phyloP scores from a whole-genome alignment of 2,797 vertebrate genomes.

The Pyrocephalus nanus region DNA sequence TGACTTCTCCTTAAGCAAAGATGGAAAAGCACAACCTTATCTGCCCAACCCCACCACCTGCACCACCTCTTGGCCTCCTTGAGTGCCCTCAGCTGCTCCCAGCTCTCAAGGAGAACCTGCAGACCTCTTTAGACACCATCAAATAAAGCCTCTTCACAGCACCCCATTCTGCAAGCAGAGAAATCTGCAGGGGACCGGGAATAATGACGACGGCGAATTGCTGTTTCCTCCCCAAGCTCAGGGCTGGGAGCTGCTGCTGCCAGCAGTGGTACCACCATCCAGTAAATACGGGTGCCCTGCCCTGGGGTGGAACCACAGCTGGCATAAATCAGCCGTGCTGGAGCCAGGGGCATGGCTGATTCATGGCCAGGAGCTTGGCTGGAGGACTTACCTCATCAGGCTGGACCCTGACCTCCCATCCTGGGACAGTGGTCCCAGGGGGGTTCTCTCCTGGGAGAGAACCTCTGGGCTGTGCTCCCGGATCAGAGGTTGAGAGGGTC shows the following conservation, averaged over 20 bases:
- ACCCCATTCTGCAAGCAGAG: background rate
- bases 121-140: background rate
- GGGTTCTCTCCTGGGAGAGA: background rate
- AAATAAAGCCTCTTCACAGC: background rate
- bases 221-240: background rate
- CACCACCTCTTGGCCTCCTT: background rate
- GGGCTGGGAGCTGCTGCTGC: background rate
- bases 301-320: background rate
- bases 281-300: background rate
- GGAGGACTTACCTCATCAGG: background rate
- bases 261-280: background rate
- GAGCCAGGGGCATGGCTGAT: background rate
- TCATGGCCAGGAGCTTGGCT: background rate
- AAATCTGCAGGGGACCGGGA: rapidly evolving
- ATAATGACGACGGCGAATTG: rapidly evolving
- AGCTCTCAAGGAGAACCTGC: background rate
- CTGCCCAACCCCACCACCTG: background rate
- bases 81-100: background rate
- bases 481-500: rapidly evolving
- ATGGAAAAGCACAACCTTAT: background rate
- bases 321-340: background rate
- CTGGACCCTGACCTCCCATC: background rate
- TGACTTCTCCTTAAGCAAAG: background rate
- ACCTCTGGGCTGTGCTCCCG: background rate
- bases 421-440: background rate